Conservation (phyloP, 2,113 vertebrate species). For the Bothrops jararaca region DNA sequence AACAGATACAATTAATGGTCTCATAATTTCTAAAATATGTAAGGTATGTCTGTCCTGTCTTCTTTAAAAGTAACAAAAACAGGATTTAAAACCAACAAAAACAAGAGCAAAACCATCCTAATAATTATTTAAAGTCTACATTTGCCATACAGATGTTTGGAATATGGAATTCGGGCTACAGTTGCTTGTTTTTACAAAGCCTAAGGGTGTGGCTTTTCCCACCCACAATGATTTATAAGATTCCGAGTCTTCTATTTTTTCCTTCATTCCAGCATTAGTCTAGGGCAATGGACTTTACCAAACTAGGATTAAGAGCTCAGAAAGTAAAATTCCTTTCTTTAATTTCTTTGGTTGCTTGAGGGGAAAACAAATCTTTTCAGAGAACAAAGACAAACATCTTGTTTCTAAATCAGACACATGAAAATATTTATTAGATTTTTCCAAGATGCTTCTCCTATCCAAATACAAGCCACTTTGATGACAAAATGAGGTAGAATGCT, state of each 20-base stretch:
- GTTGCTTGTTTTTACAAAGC: conserved; percentile 17
- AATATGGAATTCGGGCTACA: background rate
- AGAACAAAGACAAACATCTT: conserved; percentile 40
- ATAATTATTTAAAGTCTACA: background rate
- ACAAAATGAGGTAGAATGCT: conserved; percentile 4
- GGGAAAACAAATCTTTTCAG: conserved; percentile 40
- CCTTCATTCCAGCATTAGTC: background rate
- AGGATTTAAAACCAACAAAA: background rate
- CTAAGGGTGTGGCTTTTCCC: conserved; percentile 30
- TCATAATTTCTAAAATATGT: conserved; percentile 22
- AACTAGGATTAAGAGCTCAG: conserved; percentile 29
- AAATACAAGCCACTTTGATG: accelerated
- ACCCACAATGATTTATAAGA: conserved; percentile 2
- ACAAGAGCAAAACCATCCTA: background rate
- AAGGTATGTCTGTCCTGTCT: conserved; percentile 18
- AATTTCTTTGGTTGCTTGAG: conserved; percentile 35
- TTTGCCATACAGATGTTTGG: background rate
- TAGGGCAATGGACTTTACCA: conserved; percentile 29
- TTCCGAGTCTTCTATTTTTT: background rate
- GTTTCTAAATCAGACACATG: conserved; percentile 47
- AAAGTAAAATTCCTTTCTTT: conserved; percentile 40
- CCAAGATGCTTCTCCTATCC: conserved; percentile 29
- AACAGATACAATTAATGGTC: conserved; percentile 30
- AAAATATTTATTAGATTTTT: conserved; percentile 24
- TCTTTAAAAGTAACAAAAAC: background rate